Base-by-base conservation (phyloP, 2,888 invertebrate species). In the Mythimna albipuncta region DNA sequence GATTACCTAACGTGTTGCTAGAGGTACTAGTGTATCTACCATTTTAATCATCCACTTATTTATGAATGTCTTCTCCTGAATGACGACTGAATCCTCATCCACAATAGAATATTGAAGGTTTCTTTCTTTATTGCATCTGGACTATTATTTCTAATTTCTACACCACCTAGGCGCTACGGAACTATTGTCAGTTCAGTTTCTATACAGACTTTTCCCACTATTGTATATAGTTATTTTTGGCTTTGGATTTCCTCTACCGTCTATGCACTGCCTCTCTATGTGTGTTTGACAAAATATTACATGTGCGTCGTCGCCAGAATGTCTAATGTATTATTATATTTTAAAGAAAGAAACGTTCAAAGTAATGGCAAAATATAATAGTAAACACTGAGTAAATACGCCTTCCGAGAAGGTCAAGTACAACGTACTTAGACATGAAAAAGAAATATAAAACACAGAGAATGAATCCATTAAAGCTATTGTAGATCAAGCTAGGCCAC, bases 401-500 rank as follows among this genome's bases (percentile, higher is more conserved):
- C 13, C 66, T 54, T 66, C 7, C 9, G 7, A 67, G 6, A 32
- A 61, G 13, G 19, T 55, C 21, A 61, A 75, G 32, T 61, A 58
- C 19, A 57, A 64, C 35, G 21, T 52, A 11, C 26, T 44, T 65
- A 65, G n/a, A 54, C 26, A 54, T 44, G 35, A 74, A 66, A 35
- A 32, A 38, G 13, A 54, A 65, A 74, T 73, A 21, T 59, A 35
- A n/a, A 65, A 47, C 65, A 5, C n/a, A 7, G 5, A 74, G 10
- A 44, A 65, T 11, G 16, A 58, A 35, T 26, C 6, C n/a, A 35
- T 35, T 58, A 38, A 21, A 57, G 21, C 32, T 58, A 26, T 61
- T 26, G 9, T 16, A 44, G 9, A 32, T 63, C 21, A 21, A 11
- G 21, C 13, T 26, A 32, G 19, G 5, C 13, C n/a, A 54, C 47